These are phyloP conservation scores for Plectropomus leopardus DNA, from an alignment of 2,113 vertebrate genomes.

Conservation along the genomic window DNA sequence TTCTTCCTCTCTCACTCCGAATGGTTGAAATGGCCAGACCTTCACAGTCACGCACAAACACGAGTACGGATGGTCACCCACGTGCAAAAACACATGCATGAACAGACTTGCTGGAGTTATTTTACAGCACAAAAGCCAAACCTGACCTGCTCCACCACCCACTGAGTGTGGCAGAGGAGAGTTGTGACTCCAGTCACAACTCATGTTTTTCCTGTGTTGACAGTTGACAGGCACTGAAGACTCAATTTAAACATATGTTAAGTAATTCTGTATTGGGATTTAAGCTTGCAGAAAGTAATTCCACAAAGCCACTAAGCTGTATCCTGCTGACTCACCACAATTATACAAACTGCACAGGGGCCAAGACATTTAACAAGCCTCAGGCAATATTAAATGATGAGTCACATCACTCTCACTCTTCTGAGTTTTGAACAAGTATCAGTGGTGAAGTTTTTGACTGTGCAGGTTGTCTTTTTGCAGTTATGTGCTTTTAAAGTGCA, in stretches of 20 bases:
- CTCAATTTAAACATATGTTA: neutral
- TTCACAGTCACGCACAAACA: conserved; percentile 16
- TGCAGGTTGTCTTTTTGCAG: neutral
- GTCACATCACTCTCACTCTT: neutral
- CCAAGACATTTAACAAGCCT: neutral
- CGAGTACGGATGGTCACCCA: neutral
- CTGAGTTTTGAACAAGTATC: neutral
- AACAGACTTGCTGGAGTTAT: neutral
- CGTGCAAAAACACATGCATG: conserved; percentile 7
- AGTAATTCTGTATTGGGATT: neutral
- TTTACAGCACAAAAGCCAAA: conserved; percentile 16
- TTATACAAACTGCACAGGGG: conserved; percentile 4
- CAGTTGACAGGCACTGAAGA: conserved; percentile 9
- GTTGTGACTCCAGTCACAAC: neutral
- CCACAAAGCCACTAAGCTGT: neutral
- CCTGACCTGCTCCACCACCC: conserved; percentile 29
- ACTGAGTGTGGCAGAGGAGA: conserved; percentile 24
- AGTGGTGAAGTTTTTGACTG: neutral
- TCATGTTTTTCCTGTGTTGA: neutral
- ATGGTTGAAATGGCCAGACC: conserved; percentile 6
- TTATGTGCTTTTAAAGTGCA: neutral
- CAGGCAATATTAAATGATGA: conserved; percentile 21
- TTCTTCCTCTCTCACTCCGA: conserved; percentile 56
- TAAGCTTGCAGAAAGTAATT: neutral
- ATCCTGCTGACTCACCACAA: neutral